phyloP scores from a whole-genome alignment of 2,113 vertebrate species.

The Empidonax traillii region DNA sequence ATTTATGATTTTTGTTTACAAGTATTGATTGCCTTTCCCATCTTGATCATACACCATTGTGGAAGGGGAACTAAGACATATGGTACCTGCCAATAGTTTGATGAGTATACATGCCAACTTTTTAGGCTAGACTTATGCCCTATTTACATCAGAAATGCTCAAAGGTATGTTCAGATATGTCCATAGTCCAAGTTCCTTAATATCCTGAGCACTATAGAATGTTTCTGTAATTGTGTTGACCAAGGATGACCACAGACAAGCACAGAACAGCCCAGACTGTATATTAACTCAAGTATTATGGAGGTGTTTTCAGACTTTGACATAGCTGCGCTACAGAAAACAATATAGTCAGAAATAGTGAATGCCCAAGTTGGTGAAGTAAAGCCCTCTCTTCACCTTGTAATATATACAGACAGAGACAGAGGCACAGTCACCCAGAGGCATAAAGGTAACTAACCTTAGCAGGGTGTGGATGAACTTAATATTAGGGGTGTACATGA shows the following conservation, averaged over 20 bases:
- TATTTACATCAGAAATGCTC: not conserved
- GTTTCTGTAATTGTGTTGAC: not conserved
- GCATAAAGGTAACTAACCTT: not conserved
- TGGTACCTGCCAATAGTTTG: not conserved
- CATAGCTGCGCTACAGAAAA: not conserved
- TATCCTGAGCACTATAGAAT: not conserved
- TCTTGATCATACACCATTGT: not conserved
- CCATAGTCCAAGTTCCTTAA: not conserved
- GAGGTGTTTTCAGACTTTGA: not conserved
- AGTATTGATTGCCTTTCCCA: not conserved
- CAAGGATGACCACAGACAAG: not conserved
- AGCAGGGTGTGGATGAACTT: not conserved
- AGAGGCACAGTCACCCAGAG: not conserved
- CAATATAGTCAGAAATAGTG: not conserved
- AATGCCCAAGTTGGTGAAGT: accelerated
- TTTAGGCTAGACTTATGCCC: not conserved
- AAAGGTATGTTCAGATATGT: not conserved
- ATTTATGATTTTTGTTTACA: not conserved
- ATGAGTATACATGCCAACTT: not conserved
- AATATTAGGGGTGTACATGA: not conserved
- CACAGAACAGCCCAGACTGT: not conserved
- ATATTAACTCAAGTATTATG: not conserved
- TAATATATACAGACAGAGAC: not conserved
- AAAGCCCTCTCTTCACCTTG: not conserved
- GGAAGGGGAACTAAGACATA: not conserved